phyloP scores from a whole-genome alignment of 2,888 invertebrate species.

The Argyra leucocephala region DNA sequence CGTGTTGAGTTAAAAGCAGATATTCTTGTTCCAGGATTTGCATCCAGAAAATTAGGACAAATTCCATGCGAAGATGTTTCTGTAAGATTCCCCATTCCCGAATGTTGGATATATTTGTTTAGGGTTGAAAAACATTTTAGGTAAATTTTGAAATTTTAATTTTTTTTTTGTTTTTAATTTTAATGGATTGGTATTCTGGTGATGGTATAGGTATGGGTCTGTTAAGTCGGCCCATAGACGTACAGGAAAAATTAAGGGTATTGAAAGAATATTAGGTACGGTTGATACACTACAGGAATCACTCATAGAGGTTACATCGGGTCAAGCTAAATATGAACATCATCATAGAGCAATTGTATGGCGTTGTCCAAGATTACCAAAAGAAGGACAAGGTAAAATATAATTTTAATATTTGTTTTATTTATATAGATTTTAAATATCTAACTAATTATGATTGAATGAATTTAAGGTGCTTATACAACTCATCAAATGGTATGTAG shows the following conservation, averaged over 20 bases:
- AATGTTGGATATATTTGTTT: slow-evolving; percentile 99
- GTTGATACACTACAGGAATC: slow-evolving; percentile 85
- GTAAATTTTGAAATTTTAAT: slow-evolving; percentile 26
- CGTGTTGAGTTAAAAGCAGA: slow-evolving; percentile 93
- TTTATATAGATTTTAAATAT: not conserved
- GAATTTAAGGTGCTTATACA: slow-evolving; percentile 86
- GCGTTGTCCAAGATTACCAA: slow-evolving; percentile 94
- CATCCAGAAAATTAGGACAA: slow-evolving; percentile 89
- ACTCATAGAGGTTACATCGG: slow-evolving; percentile 90
- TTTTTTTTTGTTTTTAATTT: not conserved
- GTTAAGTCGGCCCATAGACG: slow-evolving; percentile 84
- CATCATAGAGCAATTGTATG: slow-evolving; percentile 95
- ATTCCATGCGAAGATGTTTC: slow-evolving; percentile 96
- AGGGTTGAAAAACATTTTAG: slow-evolving; percentile 93
- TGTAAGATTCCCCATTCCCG: slow-evolving; percentile 93
- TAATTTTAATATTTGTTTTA: not conserved
- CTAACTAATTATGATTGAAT: not conserved
- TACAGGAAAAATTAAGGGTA: slow-evolving; percentile 85
- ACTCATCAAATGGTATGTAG: slow-evolving; percentile 91
- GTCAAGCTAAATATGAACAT: slow-evolving; percentile 97
- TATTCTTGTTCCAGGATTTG: slow-evolving; percentile 92
- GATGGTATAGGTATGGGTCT: slow-evolving; percentile 69
- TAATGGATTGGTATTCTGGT: not conserved
- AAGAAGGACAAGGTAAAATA: slow-evolving; percentile 86
- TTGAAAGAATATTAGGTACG: slow-evolving; percentile 82